phyloP scores from a whole-genome alignment of 2,113 vertebrate genomes.

The Camarhynchus parvulus region DNA sequence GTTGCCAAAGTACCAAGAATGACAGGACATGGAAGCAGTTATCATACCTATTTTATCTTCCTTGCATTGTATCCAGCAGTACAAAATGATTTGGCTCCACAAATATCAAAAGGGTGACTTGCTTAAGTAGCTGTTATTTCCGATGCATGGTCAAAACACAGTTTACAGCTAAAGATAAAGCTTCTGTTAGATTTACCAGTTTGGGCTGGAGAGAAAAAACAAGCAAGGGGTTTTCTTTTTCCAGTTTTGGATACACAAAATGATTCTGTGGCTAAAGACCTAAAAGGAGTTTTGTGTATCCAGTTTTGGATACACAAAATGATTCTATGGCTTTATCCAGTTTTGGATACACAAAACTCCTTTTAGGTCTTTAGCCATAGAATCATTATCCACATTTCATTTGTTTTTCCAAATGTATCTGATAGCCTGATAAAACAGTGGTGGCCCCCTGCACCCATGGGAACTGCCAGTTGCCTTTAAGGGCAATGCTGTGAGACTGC shows the following conservation, averaged over 20 bases:
- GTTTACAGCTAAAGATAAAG: background rate
- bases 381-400: background rate
- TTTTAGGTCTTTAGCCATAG: background rate
- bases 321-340: too few relatives aligned
- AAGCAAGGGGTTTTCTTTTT: background rate
- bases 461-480: background rate
- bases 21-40: background rate
- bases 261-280: too few relatives aligned
- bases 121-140: background rate
- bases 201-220: background rate
- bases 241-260: background rate
- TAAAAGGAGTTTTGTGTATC: too few relatives aligned
- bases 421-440: background rate
- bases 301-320: background rate
- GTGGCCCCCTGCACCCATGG: background rate
- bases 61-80: background rate
- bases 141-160: background rate
- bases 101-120: background rate
- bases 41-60: background rate
- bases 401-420: background rate
- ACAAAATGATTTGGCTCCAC: background rate
- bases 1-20: too few relatives aligned
- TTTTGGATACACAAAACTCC: background rate
- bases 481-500: background rate
- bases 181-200: background rate